Evolutionary conservation across 2,888 invertebrate species (phyloP).

Genomic region (Athalia rosae): DNA sequence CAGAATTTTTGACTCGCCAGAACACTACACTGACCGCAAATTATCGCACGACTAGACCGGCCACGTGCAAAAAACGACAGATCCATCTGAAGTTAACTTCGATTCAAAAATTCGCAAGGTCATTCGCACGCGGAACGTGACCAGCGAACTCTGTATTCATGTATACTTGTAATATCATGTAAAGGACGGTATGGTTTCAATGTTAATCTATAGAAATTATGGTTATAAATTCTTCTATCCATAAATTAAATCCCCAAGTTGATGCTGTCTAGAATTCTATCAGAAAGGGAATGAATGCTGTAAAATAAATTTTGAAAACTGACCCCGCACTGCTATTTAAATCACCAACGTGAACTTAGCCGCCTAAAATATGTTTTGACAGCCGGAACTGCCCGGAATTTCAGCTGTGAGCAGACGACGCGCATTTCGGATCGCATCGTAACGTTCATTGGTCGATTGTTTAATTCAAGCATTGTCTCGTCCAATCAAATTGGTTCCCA

Average conservation of each 20-base stretch:
- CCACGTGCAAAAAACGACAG: slow-evolving; percentile 25
- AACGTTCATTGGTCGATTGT: slow-evolving; percentile 52
- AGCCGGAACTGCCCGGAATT: slow-evolving; percentile 9
- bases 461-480: slow-evolving; percentile 20
- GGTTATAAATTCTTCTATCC: too few relatives aligned
- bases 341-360: slow-evolving; percentile 44
- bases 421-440: background rate
- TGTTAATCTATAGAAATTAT: background rate
- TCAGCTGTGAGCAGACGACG: slow-evolving; percentile 42
- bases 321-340: background rate
- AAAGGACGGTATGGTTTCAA: background rate
- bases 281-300: too few relatives aligned
- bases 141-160: background rate
- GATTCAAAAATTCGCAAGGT: slow-evolving; percentile 32
- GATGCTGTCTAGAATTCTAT: too few relatives aligned
- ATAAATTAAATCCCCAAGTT: too few relatives aligned
- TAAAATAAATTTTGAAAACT: background rate
- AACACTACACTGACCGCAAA: slow-evolving; percentile 3
- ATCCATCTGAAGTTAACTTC: slow-evolving; percentile 37
- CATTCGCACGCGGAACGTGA: background rate
- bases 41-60: slow-evolving; percentile 34
- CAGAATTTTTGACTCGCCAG: slow-evolving; percentile 11
- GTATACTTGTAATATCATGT: too few relatives aligned
- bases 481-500: slow-evolving; percentile 55
- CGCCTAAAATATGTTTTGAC: slow-evolving; percentile 36